These are phyloP conservation scores for Dasysyrphus albostriatus DNA, from an alignment of 2,888 invertebrate species.

Conservation along the genomic window DNA sequence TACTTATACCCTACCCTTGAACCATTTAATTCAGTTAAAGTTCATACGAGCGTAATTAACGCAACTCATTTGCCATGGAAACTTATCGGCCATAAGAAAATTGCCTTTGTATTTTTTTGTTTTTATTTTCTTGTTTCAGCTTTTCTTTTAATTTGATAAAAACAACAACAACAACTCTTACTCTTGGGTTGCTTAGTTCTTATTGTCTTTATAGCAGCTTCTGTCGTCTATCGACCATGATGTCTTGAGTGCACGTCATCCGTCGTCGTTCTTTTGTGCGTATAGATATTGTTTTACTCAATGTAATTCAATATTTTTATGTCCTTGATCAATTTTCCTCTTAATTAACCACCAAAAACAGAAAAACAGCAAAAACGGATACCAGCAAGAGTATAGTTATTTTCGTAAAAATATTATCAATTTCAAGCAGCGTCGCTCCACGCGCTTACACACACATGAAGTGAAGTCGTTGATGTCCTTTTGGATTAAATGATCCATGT, in stretches of 20 bases:
- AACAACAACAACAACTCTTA: slow-evolving; percentile 45
- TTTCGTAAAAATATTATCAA: slow-evolving; percentile 17
- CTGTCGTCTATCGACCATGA: slow-evolving; percentile 17
- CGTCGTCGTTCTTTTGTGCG: background rate
- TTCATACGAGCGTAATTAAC: slow-evolving; percentile 42
- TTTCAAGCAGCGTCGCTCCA: slow-evolving; percentile 8
- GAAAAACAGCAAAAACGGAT: slow-evolving; percentile 21
- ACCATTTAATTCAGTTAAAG: slow-evolving; percentile 21
- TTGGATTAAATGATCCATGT: slow-evolving; percentile 32
- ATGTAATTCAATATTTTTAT: slow-evolving; percentile 67
- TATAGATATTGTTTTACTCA: slow-evolving; percentile 19
- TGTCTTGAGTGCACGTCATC: slow-evolving; percentile 6
- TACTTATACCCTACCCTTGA: background rate
- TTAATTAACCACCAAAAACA: slow-evolving; percentile 62
- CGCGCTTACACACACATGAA: background rate
- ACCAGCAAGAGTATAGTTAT: background rate
- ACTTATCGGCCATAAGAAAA: slow-evolving; percentile 38
- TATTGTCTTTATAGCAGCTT: slow-evolving; percentile 12
- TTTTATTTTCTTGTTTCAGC: slow-evolving; percentile 22
- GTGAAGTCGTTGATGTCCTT: slow-evolving; percentile 39
- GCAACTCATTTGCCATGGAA: slow-evolving; percentile 42
- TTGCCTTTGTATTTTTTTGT: background rate
- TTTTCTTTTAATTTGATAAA: slow-evolving; percentile 45
- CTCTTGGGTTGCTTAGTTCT: slow-evolving; percentile 8
- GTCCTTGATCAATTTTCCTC: slow-evolving; percentile 66